Conservation (phyloP, 2,888 invertebrate species). For the Thyatira batis region DNA sequence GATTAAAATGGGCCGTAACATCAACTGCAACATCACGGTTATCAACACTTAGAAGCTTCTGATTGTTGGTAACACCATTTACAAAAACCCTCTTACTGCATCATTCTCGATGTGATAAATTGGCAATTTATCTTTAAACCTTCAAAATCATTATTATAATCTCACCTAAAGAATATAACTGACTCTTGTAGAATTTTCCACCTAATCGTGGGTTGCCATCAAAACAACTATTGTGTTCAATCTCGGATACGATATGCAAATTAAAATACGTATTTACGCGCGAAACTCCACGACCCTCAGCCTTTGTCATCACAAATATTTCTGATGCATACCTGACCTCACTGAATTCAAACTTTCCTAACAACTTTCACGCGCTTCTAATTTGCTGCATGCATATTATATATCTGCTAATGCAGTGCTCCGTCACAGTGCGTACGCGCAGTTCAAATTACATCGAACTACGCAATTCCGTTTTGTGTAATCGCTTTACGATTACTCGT, state of each 20-base stretch:
- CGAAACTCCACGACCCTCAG: neutral
- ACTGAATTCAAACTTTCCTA: slow-evolving; percentile 1
- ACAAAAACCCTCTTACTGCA: no score
- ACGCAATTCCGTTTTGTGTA: slow-evolving; percentile 2
- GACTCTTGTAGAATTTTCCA: neutral
- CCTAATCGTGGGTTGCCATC: neutral
- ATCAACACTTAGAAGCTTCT: no score
- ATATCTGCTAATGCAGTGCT: neutral
- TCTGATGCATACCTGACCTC: slow-evolving; percentile 3
- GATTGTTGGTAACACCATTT: no score
- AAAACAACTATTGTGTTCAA: neutral
- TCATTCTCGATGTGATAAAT: no score
- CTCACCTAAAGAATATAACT: no score
- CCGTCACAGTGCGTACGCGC: slow-evolving; percentile 7
- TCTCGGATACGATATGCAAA: neutral
- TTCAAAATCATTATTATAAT: no score
- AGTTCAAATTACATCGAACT: slow-evolving; percentile 8
- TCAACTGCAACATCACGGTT: no score
- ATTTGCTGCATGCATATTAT: neutral
- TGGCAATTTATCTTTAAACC: no score
- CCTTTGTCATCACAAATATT: neutral
- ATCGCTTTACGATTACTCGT: neutral
- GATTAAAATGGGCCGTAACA: no score
- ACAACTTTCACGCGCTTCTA: neutral
- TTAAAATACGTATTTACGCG: neutral